Percentiles rank a stretch among this genome's conserved stretches.
phyloP scores from a whole-genome alignment of 2,113 vertebrate genomes.

The Cricetomys ansorgei region DNA sequence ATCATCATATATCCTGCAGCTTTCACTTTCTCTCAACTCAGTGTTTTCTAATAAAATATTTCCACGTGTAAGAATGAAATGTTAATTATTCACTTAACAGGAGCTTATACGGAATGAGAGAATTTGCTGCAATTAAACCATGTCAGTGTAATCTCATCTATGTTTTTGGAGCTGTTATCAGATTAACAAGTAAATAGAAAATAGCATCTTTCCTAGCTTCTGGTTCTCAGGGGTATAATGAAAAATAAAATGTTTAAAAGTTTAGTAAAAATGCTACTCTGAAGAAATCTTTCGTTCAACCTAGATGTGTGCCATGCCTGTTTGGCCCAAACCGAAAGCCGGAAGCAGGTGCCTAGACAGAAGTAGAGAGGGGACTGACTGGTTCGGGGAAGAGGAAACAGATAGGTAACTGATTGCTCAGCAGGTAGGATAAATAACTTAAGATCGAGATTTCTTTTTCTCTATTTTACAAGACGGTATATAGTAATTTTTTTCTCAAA shows the following conservation, averaged over 20 bases:
- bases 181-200: conserved; percentile 19
- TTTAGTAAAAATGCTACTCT: conserved; percentile 18
- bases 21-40: conserved; percentile 46
- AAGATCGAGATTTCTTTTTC: neutral
- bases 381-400: neutral
- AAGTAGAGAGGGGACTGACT: neutral
- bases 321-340: neutral
- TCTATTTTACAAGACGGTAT: neutral
- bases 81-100: conserved; percentile 46
- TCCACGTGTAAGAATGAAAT: conserved; percentile 46
- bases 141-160: conserved; percentile 36
- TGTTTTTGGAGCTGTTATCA: conserved; percentile 34
- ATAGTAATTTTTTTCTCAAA: neutral
- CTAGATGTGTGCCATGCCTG: neutral
- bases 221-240: neutral
- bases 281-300: conserved; percentile 23
- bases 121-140: conserved; percentile 54
- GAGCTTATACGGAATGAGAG: conserved; percentile 16
- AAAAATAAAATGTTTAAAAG: neutral
- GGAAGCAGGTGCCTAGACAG: neutral
- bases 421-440: neutral
- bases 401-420: too few species aligned
- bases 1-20: neutral
- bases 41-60: conserved; percentile 44
- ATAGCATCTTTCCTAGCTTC: neutral